phyloP scores from a whole-genome alignment of 2,113 vertebrate genomes.

The Megaptera novaeangliae region DNA sequence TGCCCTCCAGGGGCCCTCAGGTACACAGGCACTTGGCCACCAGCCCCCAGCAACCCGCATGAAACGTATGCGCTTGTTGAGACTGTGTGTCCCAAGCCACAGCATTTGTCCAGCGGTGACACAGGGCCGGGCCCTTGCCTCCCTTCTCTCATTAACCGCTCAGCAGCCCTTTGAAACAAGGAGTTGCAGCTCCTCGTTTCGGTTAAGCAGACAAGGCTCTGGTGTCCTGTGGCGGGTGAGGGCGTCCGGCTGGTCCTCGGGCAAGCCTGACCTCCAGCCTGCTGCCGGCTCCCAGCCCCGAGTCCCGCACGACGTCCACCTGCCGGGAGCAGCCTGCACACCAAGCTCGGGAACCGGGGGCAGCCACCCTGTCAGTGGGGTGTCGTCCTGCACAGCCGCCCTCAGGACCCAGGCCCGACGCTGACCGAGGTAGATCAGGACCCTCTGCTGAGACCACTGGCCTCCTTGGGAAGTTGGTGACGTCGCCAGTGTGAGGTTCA shows the following conservation, averaged over 20 bases:
- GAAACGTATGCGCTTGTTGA: neutral
- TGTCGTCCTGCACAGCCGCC: neutral
- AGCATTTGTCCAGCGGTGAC: neutral
- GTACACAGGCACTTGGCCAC: neutral
- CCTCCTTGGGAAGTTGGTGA: neutral
- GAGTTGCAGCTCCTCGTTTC: neutral
- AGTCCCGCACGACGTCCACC: fast-evolving
- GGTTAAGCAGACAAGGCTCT: neutral
- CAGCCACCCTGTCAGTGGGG: neutral
- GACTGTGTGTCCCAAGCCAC: fast-evolving
- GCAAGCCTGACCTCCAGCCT: neutral
- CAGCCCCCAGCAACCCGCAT: neutral
- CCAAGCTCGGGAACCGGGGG: neutral
- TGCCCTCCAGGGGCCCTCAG: neutral
- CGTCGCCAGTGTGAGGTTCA: neutral
- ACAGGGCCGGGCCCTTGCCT: neutral
- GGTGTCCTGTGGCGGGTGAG: neutral
- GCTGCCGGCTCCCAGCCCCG: neutral
- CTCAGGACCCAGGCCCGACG: neutral
- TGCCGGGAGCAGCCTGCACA: fast-evolving
- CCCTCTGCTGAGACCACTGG: neutral
- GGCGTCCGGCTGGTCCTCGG: fast-evolving
- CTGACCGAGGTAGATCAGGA: neutral
- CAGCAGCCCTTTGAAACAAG: neutral
- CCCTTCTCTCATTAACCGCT: neutral